Percentiles rank a stretch among this genome's conserved stretches.
phyloP scores from a whole-genome alignment of 2,113 vertebrate species.

The Colaptes auratus region DNA sequence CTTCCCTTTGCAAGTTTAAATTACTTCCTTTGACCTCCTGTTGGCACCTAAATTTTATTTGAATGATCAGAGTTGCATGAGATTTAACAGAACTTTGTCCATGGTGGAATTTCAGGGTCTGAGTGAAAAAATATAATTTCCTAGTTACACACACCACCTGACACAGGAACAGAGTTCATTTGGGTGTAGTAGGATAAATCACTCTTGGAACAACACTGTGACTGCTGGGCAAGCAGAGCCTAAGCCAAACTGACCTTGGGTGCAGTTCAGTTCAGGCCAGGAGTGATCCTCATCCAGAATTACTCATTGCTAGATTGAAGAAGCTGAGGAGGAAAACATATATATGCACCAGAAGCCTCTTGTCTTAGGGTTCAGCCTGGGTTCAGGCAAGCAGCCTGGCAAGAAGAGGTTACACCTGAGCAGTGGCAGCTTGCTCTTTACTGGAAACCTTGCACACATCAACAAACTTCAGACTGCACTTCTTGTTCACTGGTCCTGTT shows the following conservation, averaged over 20 bases:
- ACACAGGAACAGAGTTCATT: not conserved
- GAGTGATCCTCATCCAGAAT: not conserved
- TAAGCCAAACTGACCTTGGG: slow-evolving; percentile 2
- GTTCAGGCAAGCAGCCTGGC: not conserved
- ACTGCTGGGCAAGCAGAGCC: not conserved
- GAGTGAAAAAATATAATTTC: slow-evolving; percentile 5
- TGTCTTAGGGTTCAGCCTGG: not conserved
- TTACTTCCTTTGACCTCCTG: slow-evolving; percentile 36
- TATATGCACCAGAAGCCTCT: not conserved
- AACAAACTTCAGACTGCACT: not conserved
- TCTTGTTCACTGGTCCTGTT: not conserved
- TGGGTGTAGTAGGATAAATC: slow-evolving; percentile 3
- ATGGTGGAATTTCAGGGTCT: accelerated
- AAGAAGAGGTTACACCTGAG: not conserved
- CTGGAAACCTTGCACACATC: not conserved
- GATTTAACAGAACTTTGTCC: not conserved
- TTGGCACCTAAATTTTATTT: not conserved
- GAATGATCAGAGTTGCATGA: not conserved
- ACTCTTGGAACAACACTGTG: not conserved
- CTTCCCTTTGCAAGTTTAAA: slow-evolving; percentile 53
- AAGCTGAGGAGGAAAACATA: not conserved
- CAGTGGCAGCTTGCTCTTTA: not conserved
- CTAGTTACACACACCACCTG: accelerated
- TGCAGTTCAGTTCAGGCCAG: slow-evolving; percentile 11
- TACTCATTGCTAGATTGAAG: not conserved